Evolutionary conservation across 2,113 vertebrate species (phyloP).

Genomic region (Chunga burmeisteri): DNA sequence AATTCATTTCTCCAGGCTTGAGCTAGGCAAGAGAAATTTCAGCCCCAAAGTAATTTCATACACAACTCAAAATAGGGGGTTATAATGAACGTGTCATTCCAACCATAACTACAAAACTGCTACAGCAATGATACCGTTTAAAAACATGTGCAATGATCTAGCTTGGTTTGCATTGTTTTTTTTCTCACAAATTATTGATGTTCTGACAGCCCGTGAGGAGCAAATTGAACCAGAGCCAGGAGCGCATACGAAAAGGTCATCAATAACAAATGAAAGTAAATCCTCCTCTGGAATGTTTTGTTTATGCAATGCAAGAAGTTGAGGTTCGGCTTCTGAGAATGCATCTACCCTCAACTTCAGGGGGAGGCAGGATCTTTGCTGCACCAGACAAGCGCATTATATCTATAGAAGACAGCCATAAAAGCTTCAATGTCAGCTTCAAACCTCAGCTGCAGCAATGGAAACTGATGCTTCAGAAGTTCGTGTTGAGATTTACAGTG

Average conservation of each 20-base stretch:
- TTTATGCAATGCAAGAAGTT: not conserved
- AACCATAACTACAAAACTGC: not conserved
- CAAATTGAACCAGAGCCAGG: not conserved
- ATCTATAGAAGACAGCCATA: too few species aligned
- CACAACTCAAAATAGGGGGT: not conserved
- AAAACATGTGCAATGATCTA: not conserved
- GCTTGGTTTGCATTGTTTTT: not conserved
- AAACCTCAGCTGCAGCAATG: not conserved
- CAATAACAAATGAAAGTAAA: not conserved
- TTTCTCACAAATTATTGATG: not conserved
- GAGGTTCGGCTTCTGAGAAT: not conserved
- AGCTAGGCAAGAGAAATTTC: not conserved
- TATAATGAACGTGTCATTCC: not conserved
- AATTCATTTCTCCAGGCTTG: not conserved
- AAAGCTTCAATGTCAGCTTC: not conserved
- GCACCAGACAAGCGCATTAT: too few species aligned
- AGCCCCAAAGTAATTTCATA: not conserved
- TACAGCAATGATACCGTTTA: not conserved
- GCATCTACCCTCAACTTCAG: not conserved
- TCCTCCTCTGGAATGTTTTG: not conserved
- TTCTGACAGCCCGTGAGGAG: not conserved
- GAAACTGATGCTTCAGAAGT: not conserved
- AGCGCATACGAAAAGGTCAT: not conserved
- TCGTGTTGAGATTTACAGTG: fast-evolving
- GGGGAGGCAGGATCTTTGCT: not conserved